Conservation (phyloP, 2,797 vertebrate genomes). For the Notolepis coatsorum region DNA sequence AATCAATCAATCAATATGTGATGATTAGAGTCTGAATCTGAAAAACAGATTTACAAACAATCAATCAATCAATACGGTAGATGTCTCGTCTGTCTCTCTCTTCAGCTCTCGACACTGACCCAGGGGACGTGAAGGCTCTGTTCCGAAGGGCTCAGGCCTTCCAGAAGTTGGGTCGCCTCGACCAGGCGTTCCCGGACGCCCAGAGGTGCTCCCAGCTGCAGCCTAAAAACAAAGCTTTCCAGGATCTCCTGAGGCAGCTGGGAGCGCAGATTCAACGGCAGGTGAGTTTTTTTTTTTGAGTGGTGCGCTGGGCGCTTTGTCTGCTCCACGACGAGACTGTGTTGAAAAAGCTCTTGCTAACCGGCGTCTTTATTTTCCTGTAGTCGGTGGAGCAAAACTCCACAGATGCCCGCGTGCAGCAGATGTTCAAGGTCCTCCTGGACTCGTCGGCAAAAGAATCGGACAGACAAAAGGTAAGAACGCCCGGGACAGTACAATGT, state of each 20-base stretch:
- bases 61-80: too few species aligned
- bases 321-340: neutral
- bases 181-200: slow-evolving; percentile 91
- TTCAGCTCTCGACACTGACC: slow-evolving; percentile 89
- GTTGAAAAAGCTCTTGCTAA: slow-evolving; percentile 18
- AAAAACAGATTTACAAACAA: too few species aligned
- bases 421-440: too few species aligned
- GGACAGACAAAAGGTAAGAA: slow-evolving; percentile 78
- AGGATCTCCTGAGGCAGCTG: slow-evolving; percentile 90
- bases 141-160: slow-evolving; percentile 94
- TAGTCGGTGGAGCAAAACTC: slow-evolving; percentile 88
- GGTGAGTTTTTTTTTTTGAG: slow-evolving; percentile 72
- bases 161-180: slow-evolving; percentile 88
- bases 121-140: slow-evolving; percentile 92
- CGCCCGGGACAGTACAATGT: too few species aligned
- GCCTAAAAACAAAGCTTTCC: slow-evolving; percentile 94
- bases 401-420: too few species aligned
- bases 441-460: slow-evolving; percentile 75
- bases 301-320: too few species aligned
- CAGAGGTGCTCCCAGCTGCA: slow-evolving; percentile 93
- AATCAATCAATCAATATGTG: too few species aligned
- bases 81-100: too few species aligned
- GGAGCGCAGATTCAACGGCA: slow-evolving; percentile 92
- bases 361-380: neutral
- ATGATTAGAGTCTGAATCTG: too few species aligned